These are phyloP conservation scores for Crocuta crocuta DNA, from an alignment of 2,113 vertebrate genomes.

Conservation along the genomic window DNA sequence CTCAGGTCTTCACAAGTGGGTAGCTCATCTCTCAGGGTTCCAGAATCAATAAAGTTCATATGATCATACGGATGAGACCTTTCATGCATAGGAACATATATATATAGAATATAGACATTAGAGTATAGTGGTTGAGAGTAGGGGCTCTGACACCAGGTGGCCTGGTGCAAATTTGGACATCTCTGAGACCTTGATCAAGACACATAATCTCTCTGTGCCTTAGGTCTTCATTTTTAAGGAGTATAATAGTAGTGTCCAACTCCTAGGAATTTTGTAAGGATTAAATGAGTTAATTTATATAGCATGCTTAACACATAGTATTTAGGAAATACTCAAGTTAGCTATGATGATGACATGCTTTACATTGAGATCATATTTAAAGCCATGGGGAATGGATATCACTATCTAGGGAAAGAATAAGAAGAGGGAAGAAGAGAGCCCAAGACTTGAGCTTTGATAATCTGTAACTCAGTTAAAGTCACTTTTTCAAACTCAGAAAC, in stretches of 20 bases:
- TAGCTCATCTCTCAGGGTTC: neutral
- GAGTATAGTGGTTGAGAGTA: neutral
- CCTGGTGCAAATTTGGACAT: neutral
- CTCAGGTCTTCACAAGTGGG: neutral
- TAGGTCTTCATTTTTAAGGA: conserved; percentile 1
- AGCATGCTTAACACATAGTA: neutral
- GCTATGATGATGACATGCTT: neutral
- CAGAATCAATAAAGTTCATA: neutral
- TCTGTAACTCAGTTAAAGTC: neutral
- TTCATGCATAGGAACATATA: neutral
- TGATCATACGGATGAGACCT: neutral
- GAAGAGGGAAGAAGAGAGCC: neutral
- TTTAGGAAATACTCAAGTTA: conserved; percentile 6
- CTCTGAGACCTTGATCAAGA: neutral
- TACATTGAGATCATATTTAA: neutral
- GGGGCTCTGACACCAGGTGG: neutral
- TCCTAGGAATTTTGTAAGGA: neutral
- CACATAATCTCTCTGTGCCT: neutral
- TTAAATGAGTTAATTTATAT: conserved; percentile 19
- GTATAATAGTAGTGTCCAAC: neutral
- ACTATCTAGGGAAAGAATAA: neutral
- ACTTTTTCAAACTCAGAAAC: neutral
- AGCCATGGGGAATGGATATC: neutral
- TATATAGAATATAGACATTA: neutral
- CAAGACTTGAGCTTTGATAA: neutral